phyloP scores from a whole-genome alignment of 1,140 invertebrate species.

The Drosophila ironensis region DNA sequence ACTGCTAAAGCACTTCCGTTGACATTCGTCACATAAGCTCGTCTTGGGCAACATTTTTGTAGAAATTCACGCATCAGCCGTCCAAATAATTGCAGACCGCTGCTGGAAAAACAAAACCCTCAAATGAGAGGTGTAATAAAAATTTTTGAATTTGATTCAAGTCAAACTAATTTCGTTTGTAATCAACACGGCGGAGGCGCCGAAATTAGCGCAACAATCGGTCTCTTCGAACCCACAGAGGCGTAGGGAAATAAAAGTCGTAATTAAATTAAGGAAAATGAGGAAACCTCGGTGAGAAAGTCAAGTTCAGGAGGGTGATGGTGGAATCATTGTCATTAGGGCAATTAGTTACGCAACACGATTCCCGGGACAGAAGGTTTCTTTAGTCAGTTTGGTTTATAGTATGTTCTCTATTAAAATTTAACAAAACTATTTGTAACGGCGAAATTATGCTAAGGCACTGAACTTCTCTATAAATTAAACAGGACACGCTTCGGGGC shows the following conservation, averaged over 20 bases:
- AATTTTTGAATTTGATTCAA: conserved; percentile 37
- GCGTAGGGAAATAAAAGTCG: conserved; percentile 45
- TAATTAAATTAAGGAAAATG: conserved; percentile 73
- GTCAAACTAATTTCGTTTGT: conserved; percentile 39
- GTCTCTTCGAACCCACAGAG: conserved; percentile 9
- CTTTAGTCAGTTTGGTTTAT: neutral
- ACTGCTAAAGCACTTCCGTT: conserved; percentile 55
- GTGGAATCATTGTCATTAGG: conserved; percentile 19
- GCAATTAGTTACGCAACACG: conserved; percentile 71
- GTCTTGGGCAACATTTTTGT: conserved; percentile 45
- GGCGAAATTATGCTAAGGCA: conserved; percentile 19
- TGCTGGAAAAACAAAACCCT: conserved; percentile 28
- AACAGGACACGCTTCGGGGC: conserved; percentile 41
- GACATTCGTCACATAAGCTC: conserved; percentile 27
- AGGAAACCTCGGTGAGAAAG: conserved; percentile 34
- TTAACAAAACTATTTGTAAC: conserved; percentile 14
- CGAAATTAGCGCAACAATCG: conserved; percentile 66
- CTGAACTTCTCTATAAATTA: conserved; percentile 19
- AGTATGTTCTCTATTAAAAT: conserved; percentile 6
- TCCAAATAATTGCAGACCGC: conserved; percentile 52
- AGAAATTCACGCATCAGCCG: conserved; percentile 65
- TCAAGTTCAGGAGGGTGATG: conserved; percentile 17
- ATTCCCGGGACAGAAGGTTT: conserved; percentile 42
- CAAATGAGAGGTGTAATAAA: conserved; percentile 61
- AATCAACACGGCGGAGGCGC: conserved; percentile 60